Percentiles rank a stretch among this genome's conserved stretches.
phyloP scores from a whole-genome alignment of 1,140 invertebrate genomes.

The Drosophila suzukii region DNA sequence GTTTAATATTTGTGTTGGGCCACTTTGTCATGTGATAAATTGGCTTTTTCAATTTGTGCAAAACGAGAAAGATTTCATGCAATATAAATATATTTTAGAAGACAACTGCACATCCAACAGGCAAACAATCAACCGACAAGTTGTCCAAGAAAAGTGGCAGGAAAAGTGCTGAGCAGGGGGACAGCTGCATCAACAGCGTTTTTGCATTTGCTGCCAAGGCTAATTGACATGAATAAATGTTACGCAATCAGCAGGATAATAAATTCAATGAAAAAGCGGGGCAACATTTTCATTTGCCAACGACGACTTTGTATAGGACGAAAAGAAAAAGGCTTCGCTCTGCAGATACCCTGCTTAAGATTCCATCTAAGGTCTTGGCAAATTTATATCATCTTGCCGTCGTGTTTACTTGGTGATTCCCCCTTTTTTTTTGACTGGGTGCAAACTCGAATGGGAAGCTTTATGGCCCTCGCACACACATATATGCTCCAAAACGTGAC shows the following conservation, averaged over 20 bases:
- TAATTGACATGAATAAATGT: conserved; percentile 72
- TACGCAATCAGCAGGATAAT: conserved; percentile 65
- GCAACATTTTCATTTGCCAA: conserved; percentile 48
- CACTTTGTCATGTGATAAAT: neutral
- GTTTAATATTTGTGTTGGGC: neutral
- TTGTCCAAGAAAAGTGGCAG: conserved; percentile 21
- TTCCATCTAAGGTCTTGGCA: neutral
- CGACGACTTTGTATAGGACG: conserved; percentile 23
- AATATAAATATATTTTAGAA: conserved; percentile 16
- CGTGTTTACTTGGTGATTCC: conserved; percentile 10
- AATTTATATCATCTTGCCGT: neutral
- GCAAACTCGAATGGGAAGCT: conserved; percentile 54
- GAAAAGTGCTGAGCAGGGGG: conserved; percentile 1
- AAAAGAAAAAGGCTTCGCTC: conserved; percentile 1
- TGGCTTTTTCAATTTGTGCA: conserved; percentile 5
- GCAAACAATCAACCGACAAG: conserved; percentile 28
- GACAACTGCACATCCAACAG: neutral
- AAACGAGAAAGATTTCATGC: conserved; percentile 8
- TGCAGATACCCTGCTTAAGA: conserved; percentile 9
- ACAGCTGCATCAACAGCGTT: conserved; percentile 34
- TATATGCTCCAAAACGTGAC: conserved; percentile 57
- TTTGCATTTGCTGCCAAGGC: conserved; percentile 46
- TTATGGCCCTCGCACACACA: conserved; percentile 56
- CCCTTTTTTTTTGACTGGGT: conserved; percentile 14
- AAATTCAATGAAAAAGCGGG: conserved; percentile 46